A percentile compares a stretch with the other conserved stretches of the same genome.
These are phyloP conservation scores for Drosophila aldrichi DNA, from an alignment of 2,888 invertebrate genomes.

Conservation along the genomic window DNA sequence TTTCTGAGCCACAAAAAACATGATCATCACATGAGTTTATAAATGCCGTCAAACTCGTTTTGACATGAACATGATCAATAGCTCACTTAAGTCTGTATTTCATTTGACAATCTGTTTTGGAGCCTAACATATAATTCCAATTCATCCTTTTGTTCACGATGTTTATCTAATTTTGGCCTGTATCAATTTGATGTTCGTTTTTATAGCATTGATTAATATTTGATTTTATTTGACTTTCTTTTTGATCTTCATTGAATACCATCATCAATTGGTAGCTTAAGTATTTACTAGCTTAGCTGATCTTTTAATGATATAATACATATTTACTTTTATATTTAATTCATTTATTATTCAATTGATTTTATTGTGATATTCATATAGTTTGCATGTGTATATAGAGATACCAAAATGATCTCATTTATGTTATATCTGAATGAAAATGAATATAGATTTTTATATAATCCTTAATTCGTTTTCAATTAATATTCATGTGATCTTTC, in stretches of 20 bases:
- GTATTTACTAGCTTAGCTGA: neutral
- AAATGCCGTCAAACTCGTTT: conserved; percentile 4
- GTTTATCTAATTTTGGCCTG: neutral
- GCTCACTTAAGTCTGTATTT: neutral
- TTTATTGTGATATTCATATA: neutral
- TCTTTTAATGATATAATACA: neutral
- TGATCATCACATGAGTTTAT: neutral
- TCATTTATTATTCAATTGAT: neutral
- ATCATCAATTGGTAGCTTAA: neutral
- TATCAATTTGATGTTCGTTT: neutral
- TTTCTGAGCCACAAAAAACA: neutral
- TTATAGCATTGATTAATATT: neutral
- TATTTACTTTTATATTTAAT: neutral
- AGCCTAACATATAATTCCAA: neutral
- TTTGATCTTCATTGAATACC: neutral
- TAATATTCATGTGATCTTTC: neutral
- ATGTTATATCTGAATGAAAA: neutral
- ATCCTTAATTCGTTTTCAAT: neutral
- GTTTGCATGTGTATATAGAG: too few species aligned
- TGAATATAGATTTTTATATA: neutral
- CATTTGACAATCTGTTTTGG: neutral
- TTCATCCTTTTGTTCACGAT: neutral
- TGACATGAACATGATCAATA: neutral
- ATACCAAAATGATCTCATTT: neutral
- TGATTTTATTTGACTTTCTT: neutral